Base-by-base conservation (phyloP, 2,888 invertebrate genomes). In the Acrocyrtus sp. region DNA sequence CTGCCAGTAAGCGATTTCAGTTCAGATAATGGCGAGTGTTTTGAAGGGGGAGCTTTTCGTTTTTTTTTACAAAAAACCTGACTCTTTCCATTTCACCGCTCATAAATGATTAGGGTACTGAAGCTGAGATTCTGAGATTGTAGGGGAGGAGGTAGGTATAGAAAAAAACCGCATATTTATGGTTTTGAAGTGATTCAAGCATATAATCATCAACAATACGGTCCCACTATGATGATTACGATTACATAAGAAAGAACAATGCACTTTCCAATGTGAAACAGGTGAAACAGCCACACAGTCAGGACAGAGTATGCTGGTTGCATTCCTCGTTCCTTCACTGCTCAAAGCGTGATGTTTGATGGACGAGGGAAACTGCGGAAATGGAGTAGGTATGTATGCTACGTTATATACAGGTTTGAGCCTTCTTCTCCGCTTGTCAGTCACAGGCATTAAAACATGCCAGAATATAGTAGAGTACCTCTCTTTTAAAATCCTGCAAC, bases 111-210 rank as follows among this genome's bases (percentile, higher is more conserved):
- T 4, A 12, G 12, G 21, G 21, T 15, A 54, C 39, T 39, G 39
- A 15, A 54, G 8, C 54, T 54, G 54, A 21, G 34, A 53, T 34
- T 29, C 53, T 53, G 27, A 39, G 34, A 54, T 8, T 54, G 34
- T 50, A 19, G 17, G 47, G 19, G 22, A 10, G 19, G 19, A 47
- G 19, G 15, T 22, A 47, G 4, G 22, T n/a, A n/a, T n/a, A n/a
- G n/a, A n/a, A n/a, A n/a, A n/a, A n/a, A n/a, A n/a, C n/a, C 19
- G 17, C 22, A 3, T 47, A 47, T 47, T 10, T 22, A 21, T 43
- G 4, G 5, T 43, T 47, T 47, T 47, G n/a, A n/a, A n/a, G n/a
- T n/a, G n/a, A n/a, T n/a, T n/a, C n/a, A n/a, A n/a, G n/a, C n/a
- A n/a, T n/a, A n/a, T n/a, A n/a, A n/a, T 22, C 47, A 21, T 21